These are phyloP conservation scores for Zhengitettix transpicula DNA, from an alignment of 2,888 invertebrate species.

Conservation along the genomic window DNA sequence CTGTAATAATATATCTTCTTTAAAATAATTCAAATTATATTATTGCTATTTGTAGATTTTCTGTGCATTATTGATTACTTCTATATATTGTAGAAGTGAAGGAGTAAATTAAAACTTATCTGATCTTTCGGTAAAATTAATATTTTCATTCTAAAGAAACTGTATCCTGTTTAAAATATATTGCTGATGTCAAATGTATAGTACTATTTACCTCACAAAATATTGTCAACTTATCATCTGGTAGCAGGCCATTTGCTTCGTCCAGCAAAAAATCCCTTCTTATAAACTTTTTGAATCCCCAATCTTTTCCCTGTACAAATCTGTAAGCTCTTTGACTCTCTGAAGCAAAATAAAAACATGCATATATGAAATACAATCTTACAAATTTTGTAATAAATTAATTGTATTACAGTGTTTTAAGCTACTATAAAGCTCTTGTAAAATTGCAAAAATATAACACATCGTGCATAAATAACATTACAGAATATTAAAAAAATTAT, in stretches of 20 bases:
- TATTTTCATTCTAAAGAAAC: too few species aligned
- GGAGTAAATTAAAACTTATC: too few species aligned
- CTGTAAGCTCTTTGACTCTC: constrained; percentile 86
- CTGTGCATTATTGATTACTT: background rate
- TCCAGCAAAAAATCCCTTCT: constrained; percentile 96
- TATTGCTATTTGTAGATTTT: background rate
- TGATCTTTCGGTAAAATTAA: too few species aligned
- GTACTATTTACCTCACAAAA: constrained; percentile 79
- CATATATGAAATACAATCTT: background rate
- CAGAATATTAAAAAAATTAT: too few species aligned
- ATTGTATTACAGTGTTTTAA: too few species aligned
- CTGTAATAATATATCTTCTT: constrained; percentile 23
- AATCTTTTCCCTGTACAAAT: constrained; percentile 99
- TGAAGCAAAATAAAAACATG: constrained; percentile 27
- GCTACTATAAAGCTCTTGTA: too few species aligned
- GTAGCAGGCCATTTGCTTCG: constrained; percentile 94
- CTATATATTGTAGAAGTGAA: too few species aligned
- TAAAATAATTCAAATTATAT: background rate
- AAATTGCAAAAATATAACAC: too few species aligned
- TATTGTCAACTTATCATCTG: constrained; percentile 98
- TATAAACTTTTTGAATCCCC: constrained; percentile 99
- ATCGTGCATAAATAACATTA: too few species aligned
- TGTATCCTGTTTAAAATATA: too few species aligned
- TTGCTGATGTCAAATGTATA: background rate
- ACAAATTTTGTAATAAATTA: too few species aligned